Conservation (phyloP, 2,113 vertebrate genomes). For the Meleagris gallopavo region DNA sequence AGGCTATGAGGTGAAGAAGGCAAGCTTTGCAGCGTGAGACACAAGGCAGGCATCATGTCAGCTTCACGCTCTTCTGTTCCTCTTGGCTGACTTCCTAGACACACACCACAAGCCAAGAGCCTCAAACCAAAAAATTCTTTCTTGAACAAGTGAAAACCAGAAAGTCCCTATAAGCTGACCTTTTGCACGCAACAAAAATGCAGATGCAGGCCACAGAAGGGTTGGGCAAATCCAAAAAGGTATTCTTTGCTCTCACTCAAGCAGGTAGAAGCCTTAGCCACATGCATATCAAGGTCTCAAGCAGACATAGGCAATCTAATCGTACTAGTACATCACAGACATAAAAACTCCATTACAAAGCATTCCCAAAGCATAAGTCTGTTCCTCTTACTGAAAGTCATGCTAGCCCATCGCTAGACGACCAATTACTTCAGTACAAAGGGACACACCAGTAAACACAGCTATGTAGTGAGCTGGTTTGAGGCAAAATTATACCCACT, state of each 20-base stretch:
- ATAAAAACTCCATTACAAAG: not conserved
- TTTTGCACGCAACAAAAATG: not conserved
- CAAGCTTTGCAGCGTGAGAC: accelerated
- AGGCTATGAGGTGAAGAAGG: not conserved
- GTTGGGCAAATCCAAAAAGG: not conserved
- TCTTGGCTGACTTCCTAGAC: not conserved
- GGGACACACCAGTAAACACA: not conserved
- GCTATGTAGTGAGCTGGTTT: not conserved
- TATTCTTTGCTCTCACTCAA: not conserved
- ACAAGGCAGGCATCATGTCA: not conserved
- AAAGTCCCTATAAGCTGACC: not conserved
- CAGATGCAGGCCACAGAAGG: not conserved
- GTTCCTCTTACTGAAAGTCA: not conserved
- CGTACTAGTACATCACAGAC: not conserved
- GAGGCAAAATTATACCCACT: not conserved
- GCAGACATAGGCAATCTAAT: not conserved
- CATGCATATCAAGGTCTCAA: not conserved
- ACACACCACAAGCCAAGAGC: not conserved
- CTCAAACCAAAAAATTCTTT: not conserved
- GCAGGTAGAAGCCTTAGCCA: not conserved
- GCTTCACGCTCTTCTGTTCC: not conserved
- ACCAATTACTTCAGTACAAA: not conserved
- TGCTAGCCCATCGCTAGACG: not conserved
- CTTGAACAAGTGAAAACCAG: not conserved
- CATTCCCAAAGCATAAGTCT: not conserved